Evolutionary conservation across 2,797 vertebrate species (phyloP).

Genomic region (Pogoniulus pusillus): DNA sequence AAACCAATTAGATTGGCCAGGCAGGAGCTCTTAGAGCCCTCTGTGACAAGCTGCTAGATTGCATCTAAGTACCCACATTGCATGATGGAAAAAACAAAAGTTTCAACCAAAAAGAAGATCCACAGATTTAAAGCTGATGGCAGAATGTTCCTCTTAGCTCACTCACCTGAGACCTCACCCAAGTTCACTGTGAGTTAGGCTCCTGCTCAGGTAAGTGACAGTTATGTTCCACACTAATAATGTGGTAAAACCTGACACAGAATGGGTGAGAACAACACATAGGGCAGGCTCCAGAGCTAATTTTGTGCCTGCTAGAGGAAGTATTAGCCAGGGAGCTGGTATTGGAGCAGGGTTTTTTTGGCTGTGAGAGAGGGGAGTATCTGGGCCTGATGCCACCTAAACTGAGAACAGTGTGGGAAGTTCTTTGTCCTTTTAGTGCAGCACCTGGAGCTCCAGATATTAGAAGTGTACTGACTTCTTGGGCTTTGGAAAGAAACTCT

Average conservation of each 20-base stretch:
- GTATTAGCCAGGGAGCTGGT: not conserved
- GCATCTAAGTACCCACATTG: not conserved
- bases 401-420: not conserved
- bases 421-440: not conserved
- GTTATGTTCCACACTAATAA: not conserved
- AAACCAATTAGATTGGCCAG: not conserved
- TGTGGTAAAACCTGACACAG: not conserved
- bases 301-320: not conserved
- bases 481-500: not conserved
- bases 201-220: not conserved
- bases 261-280: not conserved
- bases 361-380: not conserved
- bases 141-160: not conserved
- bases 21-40: not conserved
- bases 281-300: not conserved
- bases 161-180: not conserved
- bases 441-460: not conserved
- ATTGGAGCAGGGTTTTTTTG: not conserved
- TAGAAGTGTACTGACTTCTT: not conserved
- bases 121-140: not conserved
- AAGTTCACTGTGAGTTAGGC: not conserved
- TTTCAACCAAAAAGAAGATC: not conserved
- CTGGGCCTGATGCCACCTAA: not conserved
- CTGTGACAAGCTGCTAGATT: not conserved
- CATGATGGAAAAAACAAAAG: not conserved